Evolutionary conservation across 1,140 invertebrate species (phyloP).

Genomic region (Popillia japonica): DNA sequence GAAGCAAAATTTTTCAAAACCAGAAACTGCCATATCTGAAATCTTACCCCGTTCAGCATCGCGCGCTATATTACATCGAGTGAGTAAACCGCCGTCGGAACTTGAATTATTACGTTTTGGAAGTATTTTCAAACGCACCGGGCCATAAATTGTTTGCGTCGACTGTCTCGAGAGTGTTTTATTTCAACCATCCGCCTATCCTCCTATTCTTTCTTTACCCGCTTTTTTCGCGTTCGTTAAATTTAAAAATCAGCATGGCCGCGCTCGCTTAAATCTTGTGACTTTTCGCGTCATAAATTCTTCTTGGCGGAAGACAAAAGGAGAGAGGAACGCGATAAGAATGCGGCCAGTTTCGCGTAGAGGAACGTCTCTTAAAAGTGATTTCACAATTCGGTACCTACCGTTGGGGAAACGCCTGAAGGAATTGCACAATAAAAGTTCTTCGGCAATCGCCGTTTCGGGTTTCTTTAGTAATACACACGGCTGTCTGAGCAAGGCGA

Average conservation of each 20-base stretch:
- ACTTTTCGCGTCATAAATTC: conserved; percentile 28
- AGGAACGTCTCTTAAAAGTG: no score
- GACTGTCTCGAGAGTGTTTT: conserved; percentile 27
- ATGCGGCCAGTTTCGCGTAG: neutral
- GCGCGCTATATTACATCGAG: neutral
- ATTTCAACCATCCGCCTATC: neutral
- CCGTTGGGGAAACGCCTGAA: no score
- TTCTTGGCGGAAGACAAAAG: neutral
- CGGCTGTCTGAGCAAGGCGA: no score
- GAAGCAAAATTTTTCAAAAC: no score
- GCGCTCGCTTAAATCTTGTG: neutral
- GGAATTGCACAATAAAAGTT: no score
- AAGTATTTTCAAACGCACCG: conserved; percentile 12
- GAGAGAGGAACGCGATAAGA: neutral
- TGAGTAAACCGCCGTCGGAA: conserved; percentile 7
- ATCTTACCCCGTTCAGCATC: neutral
- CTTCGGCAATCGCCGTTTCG: no score
- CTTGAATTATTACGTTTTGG: conserved; percentile 13
- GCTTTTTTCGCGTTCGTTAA: conserved; percentile 24
- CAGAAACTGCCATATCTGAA: no score
- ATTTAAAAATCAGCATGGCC: neutral
- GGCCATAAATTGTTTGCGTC: conserved; percentile 14
- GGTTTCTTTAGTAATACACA: no score
- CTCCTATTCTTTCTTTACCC: neutral
- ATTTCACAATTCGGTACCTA: no score